Conservation (phyloP, 2,888 invertebrate species). For the Ennomos quercinarius region DNA sequence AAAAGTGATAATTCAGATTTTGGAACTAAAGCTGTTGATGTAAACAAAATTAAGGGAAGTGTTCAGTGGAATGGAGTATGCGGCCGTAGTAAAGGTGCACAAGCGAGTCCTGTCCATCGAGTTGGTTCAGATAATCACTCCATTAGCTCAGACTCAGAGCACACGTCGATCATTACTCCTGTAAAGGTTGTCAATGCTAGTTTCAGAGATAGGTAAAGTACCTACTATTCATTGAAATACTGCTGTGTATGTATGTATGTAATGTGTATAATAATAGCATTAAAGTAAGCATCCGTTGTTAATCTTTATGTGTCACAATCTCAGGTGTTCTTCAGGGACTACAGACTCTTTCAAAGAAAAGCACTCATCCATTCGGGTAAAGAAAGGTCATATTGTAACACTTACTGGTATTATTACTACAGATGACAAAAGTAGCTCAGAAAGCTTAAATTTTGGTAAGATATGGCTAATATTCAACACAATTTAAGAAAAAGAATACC, state of each 20-base stretch:
- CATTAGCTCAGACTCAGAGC: constrained; percentile 91
- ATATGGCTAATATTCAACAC: background rate
- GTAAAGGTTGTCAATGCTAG: constrained; percentile 79
- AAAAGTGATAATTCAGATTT: constrained; percentile 60
- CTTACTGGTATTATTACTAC: constrained; percentile 83
- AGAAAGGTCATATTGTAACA: constrained; percentile 76
- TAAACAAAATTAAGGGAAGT: constrained; percentile 60
- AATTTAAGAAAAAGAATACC: too few relatives aligned
- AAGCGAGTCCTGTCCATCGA: constrained; percentile 69
- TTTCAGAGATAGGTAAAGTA: constrained; percentile 86
- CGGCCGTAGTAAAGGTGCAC: constrained; percentile 64
- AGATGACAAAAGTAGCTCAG: constrained; percentile 91
- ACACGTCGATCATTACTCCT: constrained; percentile 88
- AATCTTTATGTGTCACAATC: constrained; percentile 25
- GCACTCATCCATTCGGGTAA: constrained; percentile 58
- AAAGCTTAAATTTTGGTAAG: constrained; percentile 89
- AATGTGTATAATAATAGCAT: constrained; percentile 10
- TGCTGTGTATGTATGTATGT: background rate
- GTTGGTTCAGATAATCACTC: constrained; percentile 83
- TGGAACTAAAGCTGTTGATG: constrained; percentile 50
- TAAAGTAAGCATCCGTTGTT: constrained; percentile 12
- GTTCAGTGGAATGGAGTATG: constrained; percentile 58
- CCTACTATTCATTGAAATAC: background rate
- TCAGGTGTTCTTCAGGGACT: constrained; percentile 72
- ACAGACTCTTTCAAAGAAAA: constrained; percentile 74